Evolutionary conservation across 2,113 vertebrate genomes (phyloP).

Genomic region (Gymnocephalus cernua): DNA sequence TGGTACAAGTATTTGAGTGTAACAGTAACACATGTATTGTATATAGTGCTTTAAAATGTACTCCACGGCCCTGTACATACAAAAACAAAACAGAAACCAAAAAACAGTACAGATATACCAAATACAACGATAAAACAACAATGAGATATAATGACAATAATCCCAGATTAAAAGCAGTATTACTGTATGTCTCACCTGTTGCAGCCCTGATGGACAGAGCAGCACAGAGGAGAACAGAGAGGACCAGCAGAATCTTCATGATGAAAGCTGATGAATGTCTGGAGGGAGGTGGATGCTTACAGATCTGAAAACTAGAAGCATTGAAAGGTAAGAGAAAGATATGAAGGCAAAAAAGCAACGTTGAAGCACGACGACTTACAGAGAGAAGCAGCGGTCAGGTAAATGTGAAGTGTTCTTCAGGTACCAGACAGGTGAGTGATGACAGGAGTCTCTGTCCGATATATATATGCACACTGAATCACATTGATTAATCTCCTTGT

Average conservation of each 20-base stretch:
- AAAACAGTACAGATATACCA: too few relatives aligned
- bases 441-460: neutral
- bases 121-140: too few relatives aligned
- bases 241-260: slow-evolving; percentile 25
- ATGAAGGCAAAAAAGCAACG: neutral
- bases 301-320: neutral
- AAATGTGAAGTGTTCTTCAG: neutral
- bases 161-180: too few relatives aligned
- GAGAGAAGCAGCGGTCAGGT: neutral
- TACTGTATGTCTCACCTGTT: slow-evolving; percentile 15
- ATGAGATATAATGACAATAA: too few relatives aligned
- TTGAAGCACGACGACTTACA: neutral
- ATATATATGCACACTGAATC: neutral
- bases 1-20: neutral
- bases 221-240: slow-evolving; percentile 14
- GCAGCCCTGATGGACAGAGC: slow-evolving; percentile 10
- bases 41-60: too few relatives aligned
- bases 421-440: neutral
- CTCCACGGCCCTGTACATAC: too few relatives aligned
- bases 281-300: neutral
- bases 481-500: neutral
- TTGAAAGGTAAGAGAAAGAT: neutral
- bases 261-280: neutral
- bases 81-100: too few relatives aligned
- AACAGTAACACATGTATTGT: neutral